Conservation (phyloP, 2,113 vertebrate species). For the Calidris pygmaea region DNA sequence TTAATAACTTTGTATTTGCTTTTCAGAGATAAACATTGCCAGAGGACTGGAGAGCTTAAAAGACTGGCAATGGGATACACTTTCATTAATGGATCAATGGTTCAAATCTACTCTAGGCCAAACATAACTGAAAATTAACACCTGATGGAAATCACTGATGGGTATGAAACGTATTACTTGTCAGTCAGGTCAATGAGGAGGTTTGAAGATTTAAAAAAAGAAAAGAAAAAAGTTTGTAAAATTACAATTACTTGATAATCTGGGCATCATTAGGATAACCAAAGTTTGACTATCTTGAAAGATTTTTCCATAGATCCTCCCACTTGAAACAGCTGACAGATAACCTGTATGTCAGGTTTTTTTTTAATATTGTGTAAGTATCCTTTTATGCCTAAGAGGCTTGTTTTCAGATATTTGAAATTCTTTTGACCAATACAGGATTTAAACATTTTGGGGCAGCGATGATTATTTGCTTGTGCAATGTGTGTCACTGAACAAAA, state of each 20-base stretch:
- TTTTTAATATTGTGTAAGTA: background rate
- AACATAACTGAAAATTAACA: background rate
- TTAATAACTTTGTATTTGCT: background rate
- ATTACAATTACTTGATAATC: background rate
- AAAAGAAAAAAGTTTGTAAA: background rate
- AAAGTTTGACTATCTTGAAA: background rate
- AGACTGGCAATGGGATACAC: background rate
- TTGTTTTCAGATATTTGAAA: background rate
- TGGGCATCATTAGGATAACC: background rate
- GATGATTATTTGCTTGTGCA: background rate
- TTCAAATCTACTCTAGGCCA: background rate
- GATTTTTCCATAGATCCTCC: background rate
- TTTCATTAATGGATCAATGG: background rate
- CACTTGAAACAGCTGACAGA: background rate
- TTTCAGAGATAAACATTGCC: background rate
- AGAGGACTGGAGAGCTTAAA: background rate
- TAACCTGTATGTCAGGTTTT: background rate
- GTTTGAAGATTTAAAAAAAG: background rate
- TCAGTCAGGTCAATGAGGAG: background rate
- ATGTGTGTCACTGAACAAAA: background rate
- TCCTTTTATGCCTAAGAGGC: background rate
- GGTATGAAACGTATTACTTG: background rate
- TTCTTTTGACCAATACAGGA: background rate
- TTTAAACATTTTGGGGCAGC: background rate
- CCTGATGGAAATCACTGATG: background rate